A percentile compares a stretch with the other conserved stretches of the same genome.
phyloP scores from a whole-genome alignment of 2,888 invertebrate species.

The Periphyllus acericola region DNA sequence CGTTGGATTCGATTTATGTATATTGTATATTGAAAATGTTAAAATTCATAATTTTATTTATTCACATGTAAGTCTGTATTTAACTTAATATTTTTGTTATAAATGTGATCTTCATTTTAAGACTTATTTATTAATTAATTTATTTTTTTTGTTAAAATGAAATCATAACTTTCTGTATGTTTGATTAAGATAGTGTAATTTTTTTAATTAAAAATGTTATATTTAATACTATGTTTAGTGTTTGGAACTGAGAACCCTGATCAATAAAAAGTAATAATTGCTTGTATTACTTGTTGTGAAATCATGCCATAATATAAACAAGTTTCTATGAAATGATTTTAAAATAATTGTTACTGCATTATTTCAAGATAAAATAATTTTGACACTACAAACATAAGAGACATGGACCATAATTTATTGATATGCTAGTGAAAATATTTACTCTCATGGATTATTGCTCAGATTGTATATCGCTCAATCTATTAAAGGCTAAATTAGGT shows the following conservation, averaged over 20 bases:
- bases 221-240: constrained; percentile 1
- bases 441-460: no score
- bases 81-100: constrained; percentile 44
- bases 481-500: no score
- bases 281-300: no score
- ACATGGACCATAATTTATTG: no score
- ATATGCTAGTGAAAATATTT: no score
- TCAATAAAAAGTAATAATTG: background rate
- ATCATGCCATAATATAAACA: no score
- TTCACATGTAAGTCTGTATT: constrained; percentile 34
- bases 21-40: constrained; percentile 35
- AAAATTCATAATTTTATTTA: constrained; percentile 59
- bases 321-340: no score
- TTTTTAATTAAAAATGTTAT: constrained; percentile 56
- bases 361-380: no score
- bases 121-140: constrained; percentile 53
- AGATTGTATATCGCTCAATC: no score
- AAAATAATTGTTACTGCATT: no score
- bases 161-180: constrained; percentile 46
- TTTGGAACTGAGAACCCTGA: background rate
- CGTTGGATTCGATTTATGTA: constrained; percentile 17
- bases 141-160: constrained; percentile 51
- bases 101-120: constrained; percentile 61
- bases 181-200: constrained; percentile 41
- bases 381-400: no score